phyloP scores from a whole-genome alignment of 1,140 invertebrate species.

The Physella acuta region DNA sequence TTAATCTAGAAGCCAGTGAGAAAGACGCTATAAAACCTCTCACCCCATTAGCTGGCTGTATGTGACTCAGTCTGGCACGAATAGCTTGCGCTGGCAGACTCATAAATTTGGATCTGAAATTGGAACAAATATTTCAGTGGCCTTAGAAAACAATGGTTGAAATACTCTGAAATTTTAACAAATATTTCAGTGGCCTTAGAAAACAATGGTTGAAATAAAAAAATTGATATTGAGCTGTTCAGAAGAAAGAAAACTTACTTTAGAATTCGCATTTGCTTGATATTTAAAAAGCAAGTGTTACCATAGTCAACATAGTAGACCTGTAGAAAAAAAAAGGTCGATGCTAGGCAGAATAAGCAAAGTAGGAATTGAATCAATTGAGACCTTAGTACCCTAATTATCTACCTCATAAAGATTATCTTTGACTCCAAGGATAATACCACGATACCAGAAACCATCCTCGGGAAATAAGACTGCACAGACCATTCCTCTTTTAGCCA shows the following conservation, averaged over 20 bases:
- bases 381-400: neutral
- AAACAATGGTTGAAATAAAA: too few species aligned
- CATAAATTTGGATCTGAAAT: constrained; percentile 45
- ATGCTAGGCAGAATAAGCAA: too few species aligned
- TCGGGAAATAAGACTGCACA: constrained; percentile 52
- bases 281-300: constrained; percentile 44
- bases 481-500: constrained; percentile 36
- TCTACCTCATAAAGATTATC: constrained; percentile 13
- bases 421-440: constrained; percentile 41
- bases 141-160: too few species aligned
- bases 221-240: too few species aligned
- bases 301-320: constrained; percentile 57
- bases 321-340: constrained; percentile 32
- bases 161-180: neutral
- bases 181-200: too few species aligned
- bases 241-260: constrained; percentile 45
- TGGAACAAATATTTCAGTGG: constrained; percentile 2
- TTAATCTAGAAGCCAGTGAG: too few species aligned
- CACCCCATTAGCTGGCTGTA: constrained; percentile 35
- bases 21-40: too few species aligned
- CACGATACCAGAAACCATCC: constrained; percentile 54
- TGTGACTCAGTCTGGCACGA: constrained; percentile 44
- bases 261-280: constrained; percentile 39
- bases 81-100: constrained; percentile 51
- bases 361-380: neutral